Evolutionary conservation across 2,113 vertebrate genomes (phyloP).

Genomic region (Cephalopholis sonnerati): DNA sequence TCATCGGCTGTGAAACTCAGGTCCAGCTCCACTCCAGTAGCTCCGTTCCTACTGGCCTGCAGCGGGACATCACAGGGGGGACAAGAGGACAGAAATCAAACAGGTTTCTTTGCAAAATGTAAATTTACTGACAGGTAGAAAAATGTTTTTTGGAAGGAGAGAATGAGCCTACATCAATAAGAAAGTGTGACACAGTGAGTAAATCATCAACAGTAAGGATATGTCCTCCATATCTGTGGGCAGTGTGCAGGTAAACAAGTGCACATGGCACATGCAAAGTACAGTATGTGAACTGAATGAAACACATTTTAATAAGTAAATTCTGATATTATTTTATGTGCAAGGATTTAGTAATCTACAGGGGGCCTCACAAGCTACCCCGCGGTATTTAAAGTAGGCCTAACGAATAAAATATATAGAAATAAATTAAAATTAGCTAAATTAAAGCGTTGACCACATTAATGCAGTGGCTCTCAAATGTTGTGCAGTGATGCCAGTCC

Average conservation of each 20-base stretch:
- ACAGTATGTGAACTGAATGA: too few relatives aligned
- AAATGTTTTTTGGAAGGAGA: not conserved
- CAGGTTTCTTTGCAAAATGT: not conserved
- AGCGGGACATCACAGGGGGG: slow-evolving; percentile 11
- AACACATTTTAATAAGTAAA: too few relatives aligned
- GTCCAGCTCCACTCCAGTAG: slow-evolving; percentile 92
- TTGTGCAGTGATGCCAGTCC: too few relatives aligned
- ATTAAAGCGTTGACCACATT: too few relatives aligned
- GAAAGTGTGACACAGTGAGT: not conserved
- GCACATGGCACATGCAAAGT: too few relatives aligned
- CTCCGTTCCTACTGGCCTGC: slow-evolving; percentile 93
- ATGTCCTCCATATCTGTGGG: not conserved
- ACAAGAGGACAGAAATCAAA: not conserved
- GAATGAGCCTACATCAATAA: not conserved
- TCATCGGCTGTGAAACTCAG: slow-evolving; percentile 93
- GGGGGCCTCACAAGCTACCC: too few relatives aligned
- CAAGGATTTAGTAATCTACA: too few relatives aligned
- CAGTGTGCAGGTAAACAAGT: not conserved
- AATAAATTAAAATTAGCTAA: too few relatives aligned
- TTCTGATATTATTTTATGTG: too few relatives aligned
- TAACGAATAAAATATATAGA: too few relatives aligned
- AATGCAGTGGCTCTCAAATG: too few relatives aligned
- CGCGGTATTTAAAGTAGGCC: too few relatives aligned
- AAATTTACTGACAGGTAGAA: not conserved
- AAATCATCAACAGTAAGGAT: not conserved